phyloP scores from a whole-genome alignment of 2,113 vertebrate genomes.

The Semnornis frantzii region DNA sequence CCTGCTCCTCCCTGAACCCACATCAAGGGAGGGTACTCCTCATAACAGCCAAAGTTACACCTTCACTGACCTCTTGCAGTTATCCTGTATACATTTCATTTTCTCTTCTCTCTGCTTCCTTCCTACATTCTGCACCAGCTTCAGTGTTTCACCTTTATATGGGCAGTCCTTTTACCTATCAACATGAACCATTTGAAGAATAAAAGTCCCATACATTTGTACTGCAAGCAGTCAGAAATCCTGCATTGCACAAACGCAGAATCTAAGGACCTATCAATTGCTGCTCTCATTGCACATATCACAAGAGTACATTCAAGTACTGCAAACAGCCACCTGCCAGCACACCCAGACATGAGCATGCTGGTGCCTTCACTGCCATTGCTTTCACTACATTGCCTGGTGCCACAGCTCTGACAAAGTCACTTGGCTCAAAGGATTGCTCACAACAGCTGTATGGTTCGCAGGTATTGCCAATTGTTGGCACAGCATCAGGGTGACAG shows the following conservation, averaged over 20 bases:
- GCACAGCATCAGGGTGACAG: fast-evolving
- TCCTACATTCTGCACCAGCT: background rate
- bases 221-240: background rate
- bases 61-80: background rate
- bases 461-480: background rate
- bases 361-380: background rate
- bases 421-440: background rate
- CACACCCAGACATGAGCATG: background rate
- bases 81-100: background rate
- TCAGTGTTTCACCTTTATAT: background rate
- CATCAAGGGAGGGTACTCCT: background rate
- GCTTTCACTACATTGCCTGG: fast-evolving
- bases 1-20: background rate
- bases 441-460: background rate
- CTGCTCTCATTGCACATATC: background rate
- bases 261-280: background rate
- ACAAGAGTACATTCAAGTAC: background rate
- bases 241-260: background rate
- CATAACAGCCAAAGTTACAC: background rate
- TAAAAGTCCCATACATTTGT: background rate
- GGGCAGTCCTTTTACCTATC: background rate
- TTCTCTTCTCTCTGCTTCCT: background rate
- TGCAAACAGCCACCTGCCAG: background rate
- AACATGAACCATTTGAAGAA: background rate
- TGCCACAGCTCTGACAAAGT: background rate